Evolutionary conservation across 2,888 invertebrate genomes (phyloP), one percentile per base, ranked within the genome.

Genomic region (Heliconius erato): DNA sequence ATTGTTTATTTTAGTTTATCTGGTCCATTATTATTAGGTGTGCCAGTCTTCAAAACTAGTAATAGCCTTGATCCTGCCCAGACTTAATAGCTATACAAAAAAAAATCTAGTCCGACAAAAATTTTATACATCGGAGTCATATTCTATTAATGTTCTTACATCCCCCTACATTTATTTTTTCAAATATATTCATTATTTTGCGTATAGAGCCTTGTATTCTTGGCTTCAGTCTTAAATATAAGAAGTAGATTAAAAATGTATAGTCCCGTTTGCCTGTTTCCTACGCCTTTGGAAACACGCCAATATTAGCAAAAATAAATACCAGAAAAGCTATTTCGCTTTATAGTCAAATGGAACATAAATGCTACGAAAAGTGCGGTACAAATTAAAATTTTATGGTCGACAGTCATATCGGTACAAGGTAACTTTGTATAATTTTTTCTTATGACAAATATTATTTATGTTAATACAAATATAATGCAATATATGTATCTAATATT

Each of bases 281-380:
- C 71, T 44, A 14, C 26, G 16, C 71, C 40, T 74, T 80, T 80
- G 74, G 80, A 74, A n/a, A 76, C 54, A 68, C 16, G 65, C 74
- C 74, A 80, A 63, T 35, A 26, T 67, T 67, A 67, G 80, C 26
- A 74, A 67, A 32, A 44, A 49, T 44, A 80, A 74, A 80, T 44
- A 74, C 44, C 80, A 67, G 40, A 44, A 71, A 74, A 49, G 49
- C 49, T 74, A 49, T 74, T 80, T 67, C n/a, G 19, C 49, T 74
- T 65, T 74, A 65, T 49, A 49, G 67, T 49, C 28, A 14, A 71
- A 26, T 44, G 40, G 71, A 44, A 44, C 40, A n/a, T 71, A 40
- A 71, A 71, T 71, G n/a, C 71, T 71, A 44, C 40, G 12, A 40
- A 40, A n/a, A 40, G n/a, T 71, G 11, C 12, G 4, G 71, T n/a